Conservation (phyloP, 1,140 invertebrate species). For the Caenorhabditis remanei region DNA sequence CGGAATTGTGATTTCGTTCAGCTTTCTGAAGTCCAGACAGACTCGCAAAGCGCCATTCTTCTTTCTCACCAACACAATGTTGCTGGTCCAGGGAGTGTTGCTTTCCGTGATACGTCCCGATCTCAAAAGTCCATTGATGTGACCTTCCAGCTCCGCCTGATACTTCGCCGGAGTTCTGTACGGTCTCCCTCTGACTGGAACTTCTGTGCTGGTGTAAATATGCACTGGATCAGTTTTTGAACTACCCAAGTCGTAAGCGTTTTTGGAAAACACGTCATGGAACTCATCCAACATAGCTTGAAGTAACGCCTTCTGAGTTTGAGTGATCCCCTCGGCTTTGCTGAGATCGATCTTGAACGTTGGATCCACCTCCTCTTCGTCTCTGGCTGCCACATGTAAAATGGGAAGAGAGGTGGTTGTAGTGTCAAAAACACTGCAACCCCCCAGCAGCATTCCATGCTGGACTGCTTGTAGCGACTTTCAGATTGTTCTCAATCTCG, state of each 20-base stretch:
- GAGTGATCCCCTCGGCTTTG: too few species aligned
- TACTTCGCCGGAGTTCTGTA: neutral
- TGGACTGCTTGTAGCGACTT: too few species aligned
- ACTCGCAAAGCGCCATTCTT: constrained; percentile 78
- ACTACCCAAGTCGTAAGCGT: constrained; percentile 2
- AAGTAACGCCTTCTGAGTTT: too few species aligned
- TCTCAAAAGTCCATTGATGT: neutral
- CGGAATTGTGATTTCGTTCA: constrained; percentile 79
- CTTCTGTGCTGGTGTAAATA: constrained; percentile 30
- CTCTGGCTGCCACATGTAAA: too few species aligned
- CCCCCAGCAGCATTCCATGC: too few species aligned
- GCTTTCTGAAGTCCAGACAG: constrained; percentile 79
- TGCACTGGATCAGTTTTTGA: constrained; percentile 29
- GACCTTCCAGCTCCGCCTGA: neutral
- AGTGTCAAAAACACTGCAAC: too few species aligned
- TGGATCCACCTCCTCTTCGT: too few species aligned
- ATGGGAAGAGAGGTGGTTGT: too few species aligned
- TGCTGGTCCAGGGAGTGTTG: constrained; percentile 78
- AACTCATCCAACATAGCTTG: neutral
- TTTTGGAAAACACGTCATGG: neutral
- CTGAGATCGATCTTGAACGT: too few species aligned
- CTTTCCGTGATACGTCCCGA: constrained; percentile 58
- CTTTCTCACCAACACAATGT: constrained; percentile 80
- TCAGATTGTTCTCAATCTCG: too few species aligned
- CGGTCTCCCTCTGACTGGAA: neutral